Percentiles rank a stretch among this genome's conserved stretches.
These are phyloP conservation scores for Orius insidiosus DNA, from an alignment of 1,140 invertebrate genomes.

Conservation along the genomic window DNA sequence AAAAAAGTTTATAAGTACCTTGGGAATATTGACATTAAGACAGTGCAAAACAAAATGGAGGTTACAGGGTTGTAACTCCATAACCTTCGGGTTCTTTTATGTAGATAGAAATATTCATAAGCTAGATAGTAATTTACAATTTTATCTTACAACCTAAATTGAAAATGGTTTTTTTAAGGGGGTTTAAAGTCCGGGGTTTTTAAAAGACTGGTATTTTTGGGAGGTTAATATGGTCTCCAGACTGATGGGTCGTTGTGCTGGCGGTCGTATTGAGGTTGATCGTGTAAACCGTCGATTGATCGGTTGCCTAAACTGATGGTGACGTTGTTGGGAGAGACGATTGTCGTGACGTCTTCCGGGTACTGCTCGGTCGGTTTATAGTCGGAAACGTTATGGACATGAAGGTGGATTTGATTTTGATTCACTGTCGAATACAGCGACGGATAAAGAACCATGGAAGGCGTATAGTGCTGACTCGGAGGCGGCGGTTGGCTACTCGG, in stretches of 20 bases:
- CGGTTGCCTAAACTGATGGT: conserved; percentile 19
- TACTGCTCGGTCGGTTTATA: conserved; percentile 23
- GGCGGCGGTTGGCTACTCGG: conserved; percentile 27
- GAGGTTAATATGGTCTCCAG: conserved; percentile 29
- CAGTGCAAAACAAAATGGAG: no score
- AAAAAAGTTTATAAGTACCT: no score
- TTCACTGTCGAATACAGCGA: conserved; percentile 68
- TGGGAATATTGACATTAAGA: no score
- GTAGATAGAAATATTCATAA: no score
- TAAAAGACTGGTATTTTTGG: no score
- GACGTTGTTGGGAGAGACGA: conserved; percentile 20
- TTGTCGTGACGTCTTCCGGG: conserved; percentile 14
- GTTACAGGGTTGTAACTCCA: no score
- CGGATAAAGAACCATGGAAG: conserved; percentile 58
- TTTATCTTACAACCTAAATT: no score
- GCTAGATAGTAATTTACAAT: no score
- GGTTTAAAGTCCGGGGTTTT: no score
- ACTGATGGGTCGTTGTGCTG: conserved; percentile 25
- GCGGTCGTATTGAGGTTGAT: conserved; percentile 18
- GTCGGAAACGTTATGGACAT: conserved; percentile 40
- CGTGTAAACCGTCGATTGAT: conserved; percentile 17
- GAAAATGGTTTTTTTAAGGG: no score
- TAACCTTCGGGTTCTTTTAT: no score
- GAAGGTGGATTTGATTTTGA: conserved; percentile 74
- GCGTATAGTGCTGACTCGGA: conserved; percentile 28